phyloP scores from a whole-genome alignment of 2,113 vertebrate genomes.

The Haemorhous mexicanus region DNA sequence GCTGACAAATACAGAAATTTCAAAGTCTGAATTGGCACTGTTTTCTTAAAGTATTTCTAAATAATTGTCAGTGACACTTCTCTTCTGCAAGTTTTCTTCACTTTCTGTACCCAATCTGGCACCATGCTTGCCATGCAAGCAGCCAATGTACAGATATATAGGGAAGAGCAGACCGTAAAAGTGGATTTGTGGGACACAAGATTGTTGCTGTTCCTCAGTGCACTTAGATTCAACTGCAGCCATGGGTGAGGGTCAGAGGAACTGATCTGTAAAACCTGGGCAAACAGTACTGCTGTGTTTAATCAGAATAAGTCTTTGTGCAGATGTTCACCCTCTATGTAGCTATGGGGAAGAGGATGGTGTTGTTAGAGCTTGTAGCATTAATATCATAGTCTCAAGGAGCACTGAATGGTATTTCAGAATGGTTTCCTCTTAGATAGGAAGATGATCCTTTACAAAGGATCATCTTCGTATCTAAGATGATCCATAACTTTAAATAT shows the following conservation, averaged over 20 bases:
- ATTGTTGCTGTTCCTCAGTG: background rate
- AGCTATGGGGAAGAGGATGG: background rate
- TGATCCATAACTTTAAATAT: background rate
- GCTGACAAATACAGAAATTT: background rate
- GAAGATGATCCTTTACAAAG: background rate
- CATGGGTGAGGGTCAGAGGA: background rate
- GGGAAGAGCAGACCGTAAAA: rapidly evolving
- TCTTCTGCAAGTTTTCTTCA: background rate
- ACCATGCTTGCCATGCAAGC: background rate
- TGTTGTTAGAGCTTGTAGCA: background rate
- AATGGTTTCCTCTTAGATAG: background rate
- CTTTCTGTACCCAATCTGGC: background rate
- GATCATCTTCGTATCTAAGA: background rate
- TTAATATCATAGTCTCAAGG: background rate
- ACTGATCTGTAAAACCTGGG: background rate
- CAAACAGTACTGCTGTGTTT: background rate
- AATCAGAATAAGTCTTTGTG: background rate
- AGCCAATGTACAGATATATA: background rate
- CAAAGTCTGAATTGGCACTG: background rate
- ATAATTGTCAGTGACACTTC: background rate
- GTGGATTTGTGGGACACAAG: background rate
- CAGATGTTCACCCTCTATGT: background rate
- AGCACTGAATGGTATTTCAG: background rate
- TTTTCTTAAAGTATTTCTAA: background rate
- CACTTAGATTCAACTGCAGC: background rate